Conservation (phyloP, 2,113 vertebrate species). For the Gopherus flavomarginatus region DNA sequence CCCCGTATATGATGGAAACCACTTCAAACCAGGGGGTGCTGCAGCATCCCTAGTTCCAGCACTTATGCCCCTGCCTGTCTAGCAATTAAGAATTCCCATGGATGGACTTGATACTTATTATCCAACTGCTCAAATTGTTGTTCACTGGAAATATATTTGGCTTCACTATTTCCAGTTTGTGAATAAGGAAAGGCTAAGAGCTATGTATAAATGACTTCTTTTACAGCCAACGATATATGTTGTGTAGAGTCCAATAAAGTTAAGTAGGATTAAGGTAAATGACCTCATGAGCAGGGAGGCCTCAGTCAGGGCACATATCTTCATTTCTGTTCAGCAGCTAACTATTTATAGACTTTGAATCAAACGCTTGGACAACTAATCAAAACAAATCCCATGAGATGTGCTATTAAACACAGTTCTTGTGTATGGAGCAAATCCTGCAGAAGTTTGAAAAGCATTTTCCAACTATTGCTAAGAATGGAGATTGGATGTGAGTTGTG, state of each 20-base stretch:
- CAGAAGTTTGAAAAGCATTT: constrained; percentile 38
- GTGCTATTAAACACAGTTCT: constrained; percentile 43
- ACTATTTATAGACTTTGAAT: constrained; percentile 39
- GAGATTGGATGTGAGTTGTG: constrained; percentile 18
- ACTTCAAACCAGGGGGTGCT: no score
- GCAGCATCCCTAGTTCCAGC: no score
- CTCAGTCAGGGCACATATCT: neutral
- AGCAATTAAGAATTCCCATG: constrained; percentile 44
- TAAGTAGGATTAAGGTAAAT: constrained; percentile 52
- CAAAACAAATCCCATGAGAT: constrained; percentile 51
- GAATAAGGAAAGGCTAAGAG: constrained; percentile 34
- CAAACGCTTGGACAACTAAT: constrained; percentile 45
- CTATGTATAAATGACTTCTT: neutral
- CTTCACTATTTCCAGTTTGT: neutral
- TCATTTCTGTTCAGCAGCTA: constrained; percentile 12
- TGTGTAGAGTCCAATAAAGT: constrained; percentile 32
- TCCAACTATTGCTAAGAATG: constrained; percentile 51
- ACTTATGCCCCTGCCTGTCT: neutral
- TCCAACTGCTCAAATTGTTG: constrained; percentile 20
- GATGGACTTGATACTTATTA: constrained; percentile 32
- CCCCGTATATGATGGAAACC: no score
- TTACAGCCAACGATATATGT: neutral
- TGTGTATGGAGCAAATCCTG: constrained; percentile 51
- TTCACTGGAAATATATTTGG: constrained; percentile 44
- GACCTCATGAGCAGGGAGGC: constrained; percentile 19